These are phyloP conservation scores for Phaedon cochleariae DNA, from an alignment of 2,888 invertebrate species.

Conservation along the genomic window DNA sequence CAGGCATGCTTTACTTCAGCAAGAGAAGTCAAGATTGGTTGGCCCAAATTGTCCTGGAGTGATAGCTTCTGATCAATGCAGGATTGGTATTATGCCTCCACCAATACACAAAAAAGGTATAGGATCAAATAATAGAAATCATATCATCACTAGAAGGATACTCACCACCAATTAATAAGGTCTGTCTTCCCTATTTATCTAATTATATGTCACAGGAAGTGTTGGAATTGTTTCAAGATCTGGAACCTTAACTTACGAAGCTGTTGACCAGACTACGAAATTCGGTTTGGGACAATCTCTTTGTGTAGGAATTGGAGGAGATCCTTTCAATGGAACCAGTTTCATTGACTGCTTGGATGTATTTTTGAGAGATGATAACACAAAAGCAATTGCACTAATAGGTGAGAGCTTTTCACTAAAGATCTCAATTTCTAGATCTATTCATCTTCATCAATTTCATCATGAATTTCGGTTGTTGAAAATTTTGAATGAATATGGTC, in stretches of 20 bases:
- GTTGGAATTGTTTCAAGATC: constrained; percentile 72
- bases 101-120: constrained; percentile 77
- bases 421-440: neutral
- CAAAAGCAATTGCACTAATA: constrained; percentile 95
- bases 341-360: constrained; percentile 93
- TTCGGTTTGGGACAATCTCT: constrained; percentile 91
- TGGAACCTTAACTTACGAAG: constrained; percentile 77
- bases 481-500: no score
- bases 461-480: no score
- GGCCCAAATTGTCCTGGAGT: constrained; percentile 87
- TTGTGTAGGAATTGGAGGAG: constrained; percentile 76
- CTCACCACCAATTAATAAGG: no score
- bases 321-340: constrained; percentile 65
- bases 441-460: no score
- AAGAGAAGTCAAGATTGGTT: constrained; percentile 76
- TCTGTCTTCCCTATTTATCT: no score
- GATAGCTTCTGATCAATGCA: constrained; percentile 78
- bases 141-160: neutral
- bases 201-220: constrained; percentile 27
- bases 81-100: constrained; percentile 83
- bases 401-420: constrained; percentile 64
- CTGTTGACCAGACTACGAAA: constrained; percentile 76
- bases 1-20: constrained; percentile 69
- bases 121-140: constrained; percentile 68
- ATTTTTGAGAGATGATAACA: constrained; percentile 89